Evolutionary conservation across 64 coral and sea anemone genomes (phyloP).

Genomic region (Dendrophyllia cribrosa): DNA sequence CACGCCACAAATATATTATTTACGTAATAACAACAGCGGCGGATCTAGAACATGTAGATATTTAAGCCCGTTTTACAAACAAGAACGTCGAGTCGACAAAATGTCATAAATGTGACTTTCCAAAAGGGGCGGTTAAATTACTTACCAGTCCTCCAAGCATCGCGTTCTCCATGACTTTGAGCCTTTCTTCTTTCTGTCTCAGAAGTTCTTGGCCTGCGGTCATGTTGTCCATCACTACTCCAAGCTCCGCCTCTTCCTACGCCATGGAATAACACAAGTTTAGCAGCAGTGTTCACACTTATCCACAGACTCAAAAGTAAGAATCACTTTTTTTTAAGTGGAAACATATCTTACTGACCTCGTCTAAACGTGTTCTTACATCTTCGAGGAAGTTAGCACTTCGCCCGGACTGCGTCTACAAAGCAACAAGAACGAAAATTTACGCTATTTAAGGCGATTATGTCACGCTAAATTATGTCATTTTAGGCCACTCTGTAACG

Average conservation of each 20-base stretch:
- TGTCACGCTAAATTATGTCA: too few species aligned
- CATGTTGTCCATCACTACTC: slow-evolving; percentile 88
- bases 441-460: neutral
- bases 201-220: slow-evolving; percentile 87
- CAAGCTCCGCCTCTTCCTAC: slow-evolving; percentile 90
- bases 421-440: neutral
- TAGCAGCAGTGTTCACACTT: too few species aligned
- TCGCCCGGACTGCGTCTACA: slow-evolving; percentile 69
- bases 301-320: too few species aligned
- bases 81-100: too few species aligned
- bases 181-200: slow-evolving; percentile 86
- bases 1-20: too few species aligned
- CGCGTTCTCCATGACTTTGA: slow-evolving; percentile 84
- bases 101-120: neutral
- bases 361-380: slow-evolving; percentile 83
- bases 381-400: slow-evolving; percentile 84
- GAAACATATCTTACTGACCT: slow-evolving; percentile 35
- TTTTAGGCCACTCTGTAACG: too few species aligned
- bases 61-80: too few species aligned
- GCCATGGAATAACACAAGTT: neutral
- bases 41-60: too few species aligned
- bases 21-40: too few species aligned
- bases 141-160: slow-evolving; percentile 79
- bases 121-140: neutral
- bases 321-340: too few species aligned